These are phyloP conservation scores for Lordiphosa andalusiaca DNA, from an alignment of 2,888 invertebrate genomes.

Conservation along the genomic window DNA sequence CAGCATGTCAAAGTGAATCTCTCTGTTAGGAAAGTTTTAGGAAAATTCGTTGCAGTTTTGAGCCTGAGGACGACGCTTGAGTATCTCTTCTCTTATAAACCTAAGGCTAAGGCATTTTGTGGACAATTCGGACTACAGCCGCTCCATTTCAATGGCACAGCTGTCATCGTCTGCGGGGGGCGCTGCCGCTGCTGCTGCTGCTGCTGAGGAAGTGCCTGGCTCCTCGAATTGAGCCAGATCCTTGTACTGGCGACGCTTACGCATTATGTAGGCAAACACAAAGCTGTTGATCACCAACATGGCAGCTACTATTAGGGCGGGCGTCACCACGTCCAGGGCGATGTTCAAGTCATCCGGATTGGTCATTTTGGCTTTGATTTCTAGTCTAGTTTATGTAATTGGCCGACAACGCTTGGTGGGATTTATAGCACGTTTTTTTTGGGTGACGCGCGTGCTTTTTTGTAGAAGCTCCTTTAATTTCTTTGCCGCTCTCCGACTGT, in stretches of 20 bases:
- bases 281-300: slow-evolving; percentile 64
- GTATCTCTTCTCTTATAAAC: slow-evolving; percentile 35
- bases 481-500: slow-evolving; percentile 10
- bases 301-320: slow-evolving; percentile 47
- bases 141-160: slow-evolving; percentile 67
- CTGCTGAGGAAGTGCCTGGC: slow-evolving; percentile 18
- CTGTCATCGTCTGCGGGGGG: slow-evolving; percentile 20
- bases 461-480: slow-evolving; percentile 59
- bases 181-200: slow-evolving; percentile 3
- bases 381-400: slow-evolving; percentile 1
- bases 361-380: slow-evolving; percentile 10
- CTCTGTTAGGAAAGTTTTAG: slow-evolving; percentile 17
- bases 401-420: not conserved
- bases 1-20: slow-evolving; percentile 3
- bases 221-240: slow-evolving; percentile 27
- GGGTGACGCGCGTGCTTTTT: slow-evolving; percentile 52
- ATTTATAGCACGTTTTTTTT: slow-evolving; percentile 55
- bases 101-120: slow-evolving; percentile 2
- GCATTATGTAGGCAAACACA: slow-evolving; percentile 62
- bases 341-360: slow-evolving; percentile 51
- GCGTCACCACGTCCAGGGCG: slow-evolving; percentile 62
- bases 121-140: slow-evolving; percentile 39
- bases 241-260: slow-evolving; percentile 53
- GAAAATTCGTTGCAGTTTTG: slow-evolving; percentile 37
- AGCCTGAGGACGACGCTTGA: slow-evolving; percentile 37